Conservation (phyloP, 1,140 invertebrate species). For the Drosophila trapezifrons region DNA sequence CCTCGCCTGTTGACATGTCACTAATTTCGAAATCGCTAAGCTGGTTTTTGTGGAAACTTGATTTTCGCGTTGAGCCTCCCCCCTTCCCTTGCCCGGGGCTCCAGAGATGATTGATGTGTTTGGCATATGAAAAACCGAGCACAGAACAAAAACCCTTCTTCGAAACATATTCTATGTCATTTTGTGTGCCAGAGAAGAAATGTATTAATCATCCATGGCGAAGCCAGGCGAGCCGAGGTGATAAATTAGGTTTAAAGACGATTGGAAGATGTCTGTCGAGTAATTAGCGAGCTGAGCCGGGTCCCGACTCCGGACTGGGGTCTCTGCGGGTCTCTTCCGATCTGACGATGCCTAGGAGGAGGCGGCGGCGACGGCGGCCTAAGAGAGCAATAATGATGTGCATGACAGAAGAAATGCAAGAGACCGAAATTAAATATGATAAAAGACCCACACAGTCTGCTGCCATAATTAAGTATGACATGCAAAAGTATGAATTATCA, state of each 20-base stretch:
- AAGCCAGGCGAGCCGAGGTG: conserved; percentile 45
- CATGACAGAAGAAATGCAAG: conserved; percentile 54
- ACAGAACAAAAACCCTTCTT: conserved; percentile 61
- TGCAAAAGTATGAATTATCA: conserved; percentile 84
- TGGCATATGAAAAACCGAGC: conserved; percentile 52
- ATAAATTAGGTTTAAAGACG: conserved; percentile 71
- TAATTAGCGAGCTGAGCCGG: conserved; percentile 55
- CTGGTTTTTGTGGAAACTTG: conserved; percentile 67
- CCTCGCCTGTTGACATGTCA: conserved; percentile 71
- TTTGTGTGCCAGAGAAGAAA: conserved; percentile 49
- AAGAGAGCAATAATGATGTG: conserved; percentile 55
- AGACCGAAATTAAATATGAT: conserved; percentile 65
- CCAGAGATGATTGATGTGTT: conserved; percentile 69
- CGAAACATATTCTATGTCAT: conserved; percentile 74
- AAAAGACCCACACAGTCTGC: conserved; percentile 73
- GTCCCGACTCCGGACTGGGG: conserved; percentile 13
- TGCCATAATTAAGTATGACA: conserved; percentile 83
- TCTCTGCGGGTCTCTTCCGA: conserved; percentile 2
- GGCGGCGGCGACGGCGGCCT: conserved; percentile 22
- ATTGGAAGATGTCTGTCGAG: conserved; percentile 62
- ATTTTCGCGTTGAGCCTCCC: conserved; percentile 45
- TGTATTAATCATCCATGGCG: conserved; percentile 71
- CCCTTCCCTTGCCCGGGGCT: conserved; percentile 12
- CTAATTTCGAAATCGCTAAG: conserved; percentile 70
- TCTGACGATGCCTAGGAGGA: conserved; percentile 1